phyloP scores from a whole-genome alignment of 2,888 invertebrate species.

The Standfussiana lucernea region DNA sequence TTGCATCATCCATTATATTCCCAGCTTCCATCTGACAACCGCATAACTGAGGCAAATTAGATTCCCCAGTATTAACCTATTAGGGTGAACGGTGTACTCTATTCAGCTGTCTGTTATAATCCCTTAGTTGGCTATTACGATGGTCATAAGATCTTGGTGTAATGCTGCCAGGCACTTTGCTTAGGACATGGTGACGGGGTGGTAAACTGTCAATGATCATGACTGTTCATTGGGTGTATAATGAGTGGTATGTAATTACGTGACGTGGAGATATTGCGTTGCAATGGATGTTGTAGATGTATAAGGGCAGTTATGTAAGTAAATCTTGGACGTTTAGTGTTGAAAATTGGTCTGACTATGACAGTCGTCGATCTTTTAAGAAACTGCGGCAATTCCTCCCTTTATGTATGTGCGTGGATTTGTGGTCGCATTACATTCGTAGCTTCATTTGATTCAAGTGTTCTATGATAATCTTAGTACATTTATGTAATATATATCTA shows the following conservation, averaged over 20 bases:
- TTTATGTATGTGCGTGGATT: not conserved
- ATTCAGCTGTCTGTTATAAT: slow-evolving; percentile 31
- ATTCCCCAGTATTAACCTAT: slow-evolving; percentile 39
- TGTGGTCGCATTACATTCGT: not conserved
- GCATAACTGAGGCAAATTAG: slow-evolving; percentile 37
- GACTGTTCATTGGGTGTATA: not conserved
- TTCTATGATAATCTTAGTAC: not conserved
- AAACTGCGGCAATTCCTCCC: not conserved
- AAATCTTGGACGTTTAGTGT: not conserved
- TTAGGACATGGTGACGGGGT: not conserved
- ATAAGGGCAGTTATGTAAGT: too few relatives aligned
- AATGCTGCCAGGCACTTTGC: slow-evolving; percentile 10
- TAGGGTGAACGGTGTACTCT: slow-evolving; percentile 23
- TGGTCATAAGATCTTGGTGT: slow-evolving; percentile 16
- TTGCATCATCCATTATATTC: slow-evolving; percentile 38
- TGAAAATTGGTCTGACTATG: not conserved
- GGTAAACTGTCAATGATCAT: not conserved
- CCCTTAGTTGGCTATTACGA: slow-evolving; percentile 30
- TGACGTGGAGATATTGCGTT: not conserved
- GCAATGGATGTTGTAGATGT: not conserved
- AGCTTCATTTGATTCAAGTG: not conserved
- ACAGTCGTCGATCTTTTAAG: not conserved
- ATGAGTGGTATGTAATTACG: not conserved
- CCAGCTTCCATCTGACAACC: slow-evolving; percentile 9
- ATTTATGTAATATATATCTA: too few relatives aligned